These are phyloP conservation scores for Polypterus senegalus DNA, from an alignment of 2,113 vertebrate species.

Conservation along the genomic window DNA sequence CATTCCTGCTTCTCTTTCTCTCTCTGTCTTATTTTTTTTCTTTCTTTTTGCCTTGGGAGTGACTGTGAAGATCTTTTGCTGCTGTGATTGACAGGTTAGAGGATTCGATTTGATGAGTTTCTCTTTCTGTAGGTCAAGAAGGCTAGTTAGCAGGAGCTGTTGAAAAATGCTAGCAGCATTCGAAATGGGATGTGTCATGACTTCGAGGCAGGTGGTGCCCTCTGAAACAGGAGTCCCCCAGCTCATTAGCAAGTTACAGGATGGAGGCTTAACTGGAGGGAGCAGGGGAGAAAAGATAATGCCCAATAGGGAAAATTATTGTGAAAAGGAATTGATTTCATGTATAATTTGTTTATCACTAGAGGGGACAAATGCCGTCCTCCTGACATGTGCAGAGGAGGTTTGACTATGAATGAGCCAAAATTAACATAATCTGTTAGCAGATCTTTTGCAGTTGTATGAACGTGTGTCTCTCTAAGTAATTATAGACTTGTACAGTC, in stretches of 20 bases:
- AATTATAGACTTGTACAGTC: conserved; percentile 52
- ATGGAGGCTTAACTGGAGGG: conserved; percentile 56
- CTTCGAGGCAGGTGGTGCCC: conserved; percentile 70
- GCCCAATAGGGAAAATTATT: conserved; percentile 68
- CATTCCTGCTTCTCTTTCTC: conserved; percentile 27
- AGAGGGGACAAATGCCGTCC: conserved; percentile 67
- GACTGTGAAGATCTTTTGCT: conserved; percentile 63
- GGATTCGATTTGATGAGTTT: conserved; percentile 75
- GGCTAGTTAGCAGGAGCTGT: conserved; percentile 72
- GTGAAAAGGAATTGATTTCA: conserved; percentile 76
- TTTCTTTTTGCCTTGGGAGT: conserved; percentile 53
- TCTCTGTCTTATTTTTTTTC: conserved; percentile 18
- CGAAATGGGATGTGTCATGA: conserved; percentile 62
- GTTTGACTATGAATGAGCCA: conserved; percentile 59
- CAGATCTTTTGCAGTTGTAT: conserved; percentile 47
- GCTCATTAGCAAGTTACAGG: conserved; percentile 73
- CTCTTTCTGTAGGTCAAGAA: conserved; percentile 64
- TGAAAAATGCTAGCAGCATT: conserved; percentile 65
- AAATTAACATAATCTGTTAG: conserved; percentile 69
- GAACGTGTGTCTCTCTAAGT: conserved; percentile 39
- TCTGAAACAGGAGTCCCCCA: conserved; percentile 60
- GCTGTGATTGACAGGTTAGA: conserved; percentile 66
- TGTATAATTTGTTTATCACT: conserved; percentile 82
- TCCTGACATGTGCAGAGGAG: conserved; percentile 55
- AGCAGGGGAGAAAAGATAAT: conserved; percentile 57